Base-by-base conservation (phyloP, 2,113 vertebrate species). In the Cranoglanis bouderius region DNA sequence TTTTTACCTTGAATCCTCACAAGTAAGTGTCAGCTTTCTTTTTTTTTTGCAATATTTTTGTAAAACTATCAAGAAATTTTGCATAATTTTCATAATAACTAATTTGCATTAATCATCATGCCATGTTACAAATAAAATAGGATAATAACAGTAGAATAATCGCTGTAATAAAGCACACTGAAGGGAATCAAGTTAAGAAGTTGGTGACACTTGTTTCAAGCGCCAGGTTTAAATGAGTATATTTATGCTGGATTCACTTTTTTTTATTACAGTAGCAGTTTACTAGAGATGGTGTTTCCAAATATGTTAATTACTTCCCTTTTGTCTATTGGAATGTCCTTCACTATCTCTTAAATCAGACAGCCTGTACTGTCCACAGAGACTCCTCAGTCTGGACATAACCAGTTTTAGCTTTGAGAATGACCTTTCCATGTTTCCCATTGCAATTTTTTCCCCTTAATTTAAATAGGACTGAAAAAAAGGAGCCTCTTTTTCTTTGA, bases 81-180 rank as follows among this genome's bases (percentile, higher is more conserved):
- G 77, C 77, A 81, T 81, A 55, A 81, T 81, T 81, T 81, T 32
- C 46, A 81, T 81, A 80, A n/a, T 78, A 49, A 29, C 12, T n/a
- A 9, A 32, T 53, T 53, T 81, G 14, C 75, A 78, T 78, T 16
- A 49, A 78, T 81, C 77, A 32, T 32, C 46, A 53, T 32, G 77
- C 29, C 26, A 53, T 16, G 49, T 81, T n/a, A 32, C 16, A 81
- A 4, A 81, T 32, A 53, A 32, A 81, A 53, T 46, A 84, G 63
- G 38, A 46, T 84, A 63, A 84, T 8, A 43, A 14, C 24, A 43
- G 38, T 29, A 83, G 21, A 29, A 84, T 84, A 63, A 84, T 84
- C 6, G 6, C 57, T 63, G 35, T 29, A 63, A n/a, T 84, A 84
- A 84, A 61, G 21, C 82, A 84, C 29, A 14, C 21, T n/a, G 4